phyloP scores from a whole-genome alignment of 2,113 vertebrate species.

The Myiozetetes cayanensis region DNA sequence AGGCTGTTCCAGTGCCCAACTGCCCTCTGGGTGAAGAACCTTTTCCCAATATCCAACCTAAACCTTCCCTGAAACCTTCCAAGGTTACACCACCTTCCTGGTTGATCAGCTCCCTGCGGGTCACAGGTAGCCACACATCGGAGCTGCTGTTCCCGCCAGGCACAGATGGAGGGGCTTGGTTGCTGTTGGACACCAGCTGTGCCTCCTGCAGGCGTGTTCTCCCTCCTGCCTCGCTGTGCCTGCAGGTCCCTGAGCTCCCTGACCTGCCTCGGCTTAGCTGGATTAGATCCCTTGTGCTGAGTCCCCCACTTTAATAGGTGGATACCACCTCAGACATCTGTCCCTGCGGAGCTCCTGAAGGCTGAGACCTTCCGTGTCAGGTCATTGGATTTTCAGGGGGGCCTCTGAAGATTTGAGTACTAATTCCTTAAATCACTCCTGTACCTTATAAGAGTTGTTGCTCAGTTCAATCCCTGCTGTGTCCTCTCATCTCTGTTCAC shows the following conservation, averaged over 20 bases:
- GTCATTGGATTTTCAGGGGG: slow-evolving; percentile 11
- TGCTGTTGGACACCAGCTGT: not conserved
- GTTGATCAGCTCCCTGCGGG: not conserved
- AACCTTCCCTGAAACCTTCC: not conserved
- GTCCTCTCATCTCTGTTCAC: not conserved
- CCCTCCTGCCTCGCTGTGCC: not conserved
- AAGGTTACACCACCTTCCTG: not conserved
- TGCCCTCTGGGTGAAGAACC: not conserved
- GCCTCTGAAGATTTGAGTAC: not conserved
- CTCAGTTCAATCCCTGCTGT: not conserved
- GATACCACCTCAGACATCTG: not conserved
- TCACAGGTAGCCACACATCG: rapidly evolving
- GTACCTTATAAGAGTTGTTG: not conserved
- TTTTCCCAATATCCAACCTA: not conserved
- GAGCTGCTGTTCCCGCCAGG: not conserved
- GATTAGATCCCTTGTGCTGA: not conserved
- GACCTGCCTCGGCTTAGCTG: not conserved
- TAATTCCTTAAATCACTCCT: slow-evolving; percentile 7
- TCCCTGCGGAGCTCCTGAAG: not conserved
- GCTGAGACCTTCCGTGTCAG: not conserved
- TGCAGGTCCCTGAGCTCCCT: not conserved
- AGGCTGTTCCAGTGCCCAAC: not conserved
- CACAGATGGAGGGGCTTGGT: not conserved
- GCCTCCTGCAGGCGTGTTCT: rapidly evolving
- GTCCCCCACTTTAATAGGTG: not conserved